These are phyloP conservation scores for Drosophila rellima DNA, from an alignment of 2,888 invertebrate genomes.

Conservation along the genomic window DNA sequence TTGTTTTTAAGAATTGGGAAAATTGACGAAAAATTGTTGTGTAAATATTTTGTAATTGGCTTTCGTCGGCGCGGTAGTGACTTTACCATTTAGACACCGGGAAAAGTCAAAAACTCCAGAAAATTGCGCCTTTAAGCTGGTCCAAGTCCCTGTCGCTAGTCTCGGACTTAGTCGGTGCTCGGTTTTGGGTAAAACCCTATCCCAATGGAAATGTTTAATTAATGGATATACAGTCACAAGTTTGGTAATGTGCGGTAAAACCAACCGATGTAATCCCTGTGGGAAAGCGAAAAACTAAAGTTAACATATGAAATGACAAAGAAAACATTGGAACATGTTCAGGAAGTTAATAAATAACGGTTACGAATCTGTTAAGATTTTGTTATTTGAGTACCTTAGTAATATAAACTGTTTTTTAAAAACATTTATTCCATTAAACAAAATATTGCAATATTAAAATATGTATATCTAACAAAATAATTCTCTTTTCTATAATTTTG, in stretches of 20 bases:
- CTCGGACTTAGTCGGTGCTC: slow-evolving; percentile 35
- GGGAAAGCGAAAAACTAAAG: slow-evolving; percentile 17
- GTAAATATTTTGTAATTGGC: slow-evolving; percentile 77
- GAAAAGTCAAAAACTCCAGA: slow-evolving; percentile 13
- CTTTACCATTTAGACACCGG: slow-evolving; percentile 15
- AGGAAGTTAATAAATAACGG: not conserved
- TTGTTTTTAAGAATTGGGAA: slow-evolving; percentile 61
- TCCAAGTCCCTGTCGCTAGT: slow-evolving; percentile 20
- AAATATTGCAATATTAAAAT: not conserved
- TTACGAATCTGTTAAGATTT: no score
- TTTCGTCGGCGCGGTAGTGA: slow-evolving; percentile 55
- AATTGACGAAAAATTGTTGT: slow-evolving; percentile 60
- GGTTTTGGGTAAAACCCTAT: slow-evolving; percentile 34
- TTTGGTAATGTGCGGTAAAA: slow-evolving; percentile 55
- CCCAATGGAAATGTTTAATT: slow-evolving; percentile 42
- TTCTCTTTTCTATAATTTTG: not conserved
- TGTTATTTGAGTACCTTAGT: no score
- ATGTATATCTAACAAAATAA: not conserved
- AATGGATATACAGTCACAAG: slow-evolving; percentile 19
- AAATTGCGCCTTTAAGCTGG: slow-evolving; percentile 54
- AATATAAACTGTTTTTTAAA: no score
- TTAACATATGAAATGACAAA: slow-evolving; percentile 1
- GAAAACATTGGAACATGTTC: not conserved
- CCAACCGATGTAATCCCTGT: slow-evolving; percentile 26
- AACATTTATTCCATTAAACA: no score